A percentile compares a stretch with the other conserved stretches of the same genome.
Conservation (phyloP, 2,888 invertebrate genomes). For the Smittia aterrima region DNA sequence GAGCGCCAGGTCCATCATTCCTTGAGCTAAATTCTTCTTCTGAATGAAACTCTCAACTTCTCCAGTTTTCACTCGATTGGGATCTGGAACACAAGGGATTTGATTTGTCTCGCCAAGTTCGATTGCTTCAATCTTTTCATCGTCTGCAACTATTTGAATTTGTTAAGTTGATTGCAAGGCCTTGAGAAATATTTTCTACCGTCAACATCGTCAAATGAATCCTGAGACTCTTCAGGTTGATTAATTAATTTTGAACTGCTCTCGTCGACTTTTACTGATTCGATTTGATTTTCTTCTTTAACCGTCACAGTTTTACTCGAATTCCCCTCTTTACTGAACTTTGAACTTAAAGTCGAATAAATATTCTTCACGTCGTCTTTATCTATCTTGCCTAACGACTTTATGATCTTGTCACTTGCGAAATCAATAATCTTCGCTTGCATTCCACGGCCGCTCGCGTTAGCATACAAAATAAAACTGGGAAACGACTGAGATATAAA, state of each 20-base stretch:
- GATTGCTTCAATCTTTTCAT: not conserved
- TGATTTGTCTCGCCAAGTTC: not conserved
- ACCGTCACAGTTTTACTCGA: not conserved
- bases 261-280: too few species aligned
- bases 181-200: too few species aligned
- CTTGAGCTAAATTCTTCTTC: constrained; percentile 35
- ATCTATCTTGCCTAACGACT: not conserved
- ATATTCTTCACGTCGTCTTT: constrained; percentile 35
- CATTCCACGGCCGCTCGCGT: not conserved
- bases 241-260: too few species aligned
- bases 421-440: constrained; percentile 19
- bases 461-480: too few species aligned
- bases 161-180: not conserved
- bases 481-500: not conserved
- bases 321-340: not conserved
- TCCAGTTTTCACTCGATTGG: not conserved
- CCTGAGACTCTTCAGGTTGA: too few species aligned
- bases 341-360: constrained; percentile 9
- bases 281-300: not conserved
- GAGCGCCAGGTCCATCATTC: constrained; percentile 29
- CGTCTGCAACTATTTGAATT: not conserved
- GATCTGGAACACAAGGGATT: not conserved
- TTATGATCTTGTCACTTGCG: constrained; percentile 26
- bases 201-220: too few species aligned
- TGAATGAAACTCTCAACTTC: constrained; percentile 32